Conservation (phyloP, 1,140 invertebrate species). For the Rhopalosiphum maidis region DNA sequence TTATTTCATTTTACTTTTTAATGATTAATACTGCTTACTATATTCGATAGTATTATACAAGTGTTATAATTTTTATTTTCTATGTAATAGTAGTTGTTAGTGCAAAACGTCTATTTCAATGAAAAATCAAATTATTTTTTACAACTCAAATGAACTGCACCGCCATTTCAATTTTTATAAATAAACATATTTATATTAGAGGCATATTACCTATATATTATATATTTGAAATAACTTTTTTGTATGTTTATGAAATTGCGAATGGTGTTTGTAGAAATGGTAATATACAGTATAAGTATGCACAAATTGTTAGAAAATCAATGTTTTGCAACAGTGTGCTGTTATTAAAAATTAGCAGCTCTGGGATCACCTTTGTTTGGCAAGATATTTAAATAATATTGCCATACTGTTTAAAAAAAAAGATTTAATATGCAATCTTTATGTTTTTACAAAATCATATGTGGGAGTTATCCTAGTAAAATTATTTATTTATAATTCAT, state of each 20-base stretch:
- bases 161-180: background rate
- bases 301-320: background rate
- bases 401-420: no score
- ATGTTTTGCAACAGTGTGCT: background rate
- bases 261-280: background rate
- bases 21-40: background rate
- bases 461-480: background rate
- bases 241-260: background rate
- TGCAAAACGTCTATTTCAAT: background rate
- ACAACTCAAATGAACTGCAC: background rate
- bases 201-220: background rate
- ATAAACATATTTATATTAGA: background rate
- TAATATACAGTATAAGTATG: background rate
- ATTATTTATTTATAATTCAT: conserved; percentile 1
- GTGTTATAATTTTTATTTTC: background rate
- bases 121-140: background rate
- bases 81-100: background rate
- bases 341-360: background rate
- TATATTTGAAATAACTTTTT: background rate
- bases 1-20: background rate
- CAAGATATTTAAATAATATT: background rate
- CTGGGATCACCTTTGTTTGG: background rate
- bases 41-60: background rate
- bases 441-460: background rate
- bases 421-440: background rate